Evolutionary conservation across 2,113 vertebrate genomes (phyloP).

Genomic region (Tragelaphus scriptus): DNA sequence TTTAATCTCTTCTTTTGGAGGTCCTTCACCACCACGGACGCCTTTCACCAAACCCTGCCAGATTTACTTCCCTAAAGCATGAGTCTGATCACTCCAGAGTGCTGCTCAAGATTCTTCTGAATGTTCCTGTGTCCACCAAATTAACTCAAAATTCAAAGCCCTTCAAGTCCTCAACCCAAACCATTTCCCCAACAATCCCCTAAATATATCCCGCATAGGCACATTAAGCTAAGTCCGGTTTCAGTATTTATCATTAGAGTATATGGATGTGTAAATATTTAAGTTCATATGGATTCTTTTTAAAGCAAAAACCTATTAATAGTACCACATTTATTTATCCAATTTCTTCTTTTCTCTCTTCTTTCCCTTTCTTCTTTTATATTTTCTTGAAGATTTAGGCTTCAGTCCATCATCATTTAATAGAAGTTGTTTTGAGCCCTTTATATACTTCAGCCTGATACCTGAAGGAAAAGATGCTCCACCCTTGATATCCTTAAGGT

Average conservation of each 20-base stretch:
- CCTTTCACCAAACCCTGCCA: not conserved
- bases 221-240: not conserved
- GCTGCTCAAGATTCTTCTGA: not conserved
- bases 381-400: not conserved
- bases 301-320: not conserved
- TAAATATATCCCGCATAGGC: not conserved
- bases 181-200: not conserved
- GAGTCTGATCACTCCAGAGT: not conserved
- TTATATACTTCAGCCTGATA: too few relatives aligned
- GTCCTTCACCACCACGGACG: not conserved
- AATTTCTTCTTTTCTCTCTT: not conserved
- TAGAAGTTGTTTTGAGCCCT: not conserved
- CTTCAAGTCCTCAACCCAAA: not conserved
- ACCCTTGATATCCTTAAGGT: not conserved
- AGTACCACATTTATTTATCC: not conserved
- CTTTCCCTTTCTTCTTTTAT: not conserved
- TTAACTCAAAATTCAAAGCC: not conserved
- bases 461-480: not conserved
- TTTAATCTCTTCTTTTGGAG: not conserved
- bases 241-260: not conserved
- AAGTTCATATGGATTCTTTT: not conserved
- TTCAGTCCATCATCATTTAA: not conserved
- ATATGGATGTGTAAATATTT: not conserved
- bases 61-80: not conserved
- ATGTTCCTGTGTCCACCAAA: not conserved